These are phyloP conservation scores for Eulemur macaco DNA, from an alignment of 2,113 vertebrate genomes.

Conservation along the genomic window DNA sequence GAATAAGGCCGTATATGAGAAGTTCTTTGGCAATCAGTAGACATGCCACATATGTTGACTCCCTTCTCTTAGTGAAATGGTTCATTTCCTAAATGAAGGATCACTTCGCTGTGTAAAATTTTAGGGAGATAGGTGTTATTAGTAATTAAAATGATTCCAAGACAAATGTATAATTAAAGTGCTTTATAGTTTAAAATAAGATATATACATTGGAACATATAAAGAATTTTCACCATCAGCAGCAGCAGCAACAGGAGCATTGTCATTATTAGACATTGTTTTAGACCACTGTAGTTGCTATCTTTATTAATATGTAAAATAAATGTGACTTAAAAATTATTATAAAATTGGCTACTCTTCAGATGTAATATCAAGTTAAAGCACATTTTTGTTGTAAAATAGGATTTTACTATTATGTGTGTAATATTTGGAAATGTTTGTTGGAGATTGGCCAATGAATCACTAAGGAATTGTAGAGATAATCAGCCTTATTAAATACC, in stretches of 20 bases:
- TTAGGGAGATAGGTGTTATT: not conserved
- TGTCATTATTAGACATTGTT: not conserved
- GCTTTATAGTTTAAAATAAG: not conserved
- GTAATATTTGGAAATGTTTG: conserved; percentile 22
- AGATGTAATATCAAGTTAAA: not conserved
- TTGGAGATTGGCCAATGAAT: conserved; percentile 47
- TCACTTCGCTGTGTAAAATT: not conserved
- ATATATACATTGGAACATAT: not conserved
- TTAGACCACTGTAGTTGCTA: not conserved
- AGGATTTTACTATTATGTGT: not conserved
- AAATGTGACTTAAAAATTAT: not conserved
- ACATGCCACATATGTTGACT: not conserved
- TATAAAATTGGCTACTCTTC: not conserved
- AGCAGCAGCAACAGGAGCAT: not conserved
- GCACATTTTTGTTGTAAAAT: conserved; percentile 4
- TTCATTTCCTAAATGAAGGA: not conserved
- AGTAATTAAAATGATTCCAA: not conserved
- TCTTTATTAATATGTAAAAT: conserved; percentile 27
- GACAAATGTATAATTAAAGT: not conserved
- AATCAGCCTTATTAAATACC: conserved; percentile 27
- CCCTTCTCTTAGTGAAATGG: not conserved
- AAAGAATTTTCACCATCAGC: not conserved
- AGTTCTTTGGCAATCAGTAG: not conserved
- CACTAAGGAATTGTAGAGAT: not conserved
- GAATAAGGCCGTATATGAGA: rapidly evolving